Conservation (phyloP, 2,113 vertebrate species). For the Asarcornis scutulata region DNA sequence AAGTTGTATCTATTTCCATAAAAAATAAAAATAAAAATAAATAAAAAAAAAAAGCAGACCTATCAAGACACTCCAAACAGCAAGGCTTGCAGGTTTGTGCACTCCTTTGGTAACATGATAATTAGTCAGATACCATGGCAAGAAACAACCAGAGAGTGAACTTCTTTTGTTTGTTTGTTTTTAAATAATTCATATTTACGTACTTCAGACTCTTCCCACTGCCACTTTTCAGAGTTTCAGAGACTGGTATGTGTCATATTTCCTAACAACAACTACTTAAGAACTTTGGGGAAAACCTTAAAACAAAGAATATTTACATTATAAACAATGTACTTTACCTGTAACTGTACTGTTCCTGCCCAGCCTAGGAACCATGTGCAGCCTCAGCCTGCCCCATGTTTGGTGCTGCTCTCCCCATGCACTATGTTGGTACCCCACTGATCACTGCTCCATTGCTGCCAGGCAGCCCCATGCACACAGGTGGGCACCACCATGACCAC, state of each 20-base stretch:
- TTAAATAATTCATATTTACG: constrained; percentile 20
- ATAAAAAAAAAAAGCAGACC: background rate
- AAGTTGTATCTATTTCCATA: background rate
- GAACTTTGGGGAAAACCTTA: background rate
- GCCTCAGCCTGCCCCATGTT: accelerated
- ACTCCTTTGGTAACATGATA: constrained; percentile 16
- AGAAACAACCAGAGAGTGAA: constrained; percentile 16
- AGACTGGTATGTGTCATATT: background rate
- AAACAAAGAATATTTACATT: constrained; percentile 32
- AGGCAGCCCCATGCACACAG: accelerated
- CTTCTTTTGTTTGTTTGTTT: background rate
- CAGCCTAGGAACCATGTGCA: background rate
- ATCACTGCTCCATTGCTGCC: accelerated
- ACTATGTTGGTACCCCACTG: accelerated
- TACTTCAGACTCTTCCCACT: background rate
- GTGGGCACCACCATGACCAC: background rate
- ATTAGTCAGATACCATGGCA: constrained; percentile 2
- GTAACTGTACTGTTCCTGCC: no score
- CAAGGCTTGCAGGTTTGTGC: background rate
- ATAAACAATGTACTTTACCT: background rate
- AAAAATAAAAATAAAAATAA: background rate
- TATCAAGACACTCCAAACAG: background rate
- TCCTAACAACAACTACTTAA: background rate
- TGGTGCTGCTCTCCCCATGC: accelerated
- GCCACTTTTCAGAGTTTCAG: constrained; percentile 11